Base-by-base conservation (phyloP, 2,797 vertebrate genomes). In the Ficedula albicollis region DNA sequence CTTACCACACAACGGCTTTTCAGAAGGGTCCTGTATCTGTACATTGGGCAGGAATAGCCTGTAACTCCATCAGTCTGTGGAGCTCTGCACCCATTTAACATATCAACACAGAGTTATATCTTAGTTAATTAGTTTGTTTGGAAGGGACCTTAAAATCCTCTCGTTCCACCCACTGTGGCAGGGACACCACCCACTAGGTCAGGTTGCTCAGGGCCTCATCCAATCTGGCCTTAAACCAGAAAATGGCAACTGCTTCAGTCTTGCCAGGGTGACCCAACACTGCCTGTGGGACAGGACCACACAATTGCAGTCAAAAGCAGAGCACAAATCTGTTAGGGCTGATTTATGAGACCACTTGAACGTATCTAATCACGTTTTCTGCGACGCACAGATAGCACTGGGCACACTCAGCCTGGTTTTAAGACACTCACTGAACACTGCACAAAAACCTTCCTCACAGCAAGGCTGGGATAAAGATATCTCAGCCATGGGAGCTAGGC, bases 271-370 rank as follows among this genome's bases (percentile, higher is more conserved):
- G 72, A 87, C 41, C 19, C 62, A 88, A 9, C 4, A 5, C 27
- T 60, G 34, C 9, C 1, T 2, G 2, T 8, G 12, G 51, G 30
- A 73, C 55, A 79, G 29, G 39, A 48, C 44, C 48, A 82, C 72
- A 38, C 12, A 66, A 29, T 7, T 62, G n/a, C 30, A 66, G 78
- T 52, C 80, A 67, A 74, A 83, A 83, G 39, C 73, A 59, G 67
- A 76, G 52, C 29, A 74, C 68, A n/a, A 0, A 36, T 74, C 48
- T 60, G 30, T 56, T 30, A 29, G 0, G 0, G 56, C 8, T 6
- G 1, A 80, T 63, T 79, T 80, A 67, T 52, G 75, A 77, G 54
- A 36, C 49, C 30, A 36, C 48, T 56, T 77, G 66, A 36, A 69
- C 22, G 23, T 19, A 59, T 21, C 56, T 39, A 46, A 84, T 20